Conservation (phyloP, 2,888 invertebrate genomes). For the Taenaris catops region DNA sequence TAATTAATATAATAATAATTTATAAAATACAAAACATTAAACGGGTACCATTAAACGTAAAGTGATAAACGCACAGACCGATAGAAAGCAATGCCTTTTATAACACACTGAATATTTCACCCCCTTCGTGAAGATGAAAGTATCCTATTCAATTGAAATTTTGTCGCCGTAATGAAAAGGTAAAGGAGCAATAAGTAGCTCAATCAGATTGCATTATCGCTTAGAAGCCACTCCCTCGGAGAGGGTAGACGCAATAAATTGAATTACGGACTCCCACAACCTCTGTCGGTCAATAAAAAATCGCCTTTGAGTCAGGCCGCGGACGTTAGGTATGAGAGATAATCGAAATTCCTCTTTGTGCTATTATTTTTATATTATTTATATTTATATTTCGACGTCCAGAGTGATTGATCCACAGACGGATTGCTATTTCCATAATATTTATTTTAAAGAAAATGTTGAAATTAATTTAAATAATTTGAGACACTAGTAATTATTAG, state of each 20-base stretch:
- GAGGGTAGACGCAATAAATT: constrained; percentile 60
- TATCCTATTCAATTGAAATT: constrained; percentile 41
- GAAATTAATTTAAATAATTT: too few species aligned
- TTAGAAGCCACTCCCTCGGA: constrained; percentile 40
- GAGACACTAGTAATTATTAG: too few species aligned
- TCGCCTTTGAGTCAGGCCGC: constrained; percentile 41
- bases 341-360: constrained; percentile 37
- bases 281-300: constrained; percentile 54
- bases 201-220: constrained; percentile 71
- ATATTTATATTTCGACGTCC: constrained; percentile 3
- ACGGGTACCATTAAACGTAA: too few species aligned
- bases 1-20: too few species aligned
- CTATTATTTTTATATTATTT: too few species aligned
- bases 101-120: too few species aligned
- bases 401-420: too few species aligned
- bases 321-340: constrained; percentile 26
- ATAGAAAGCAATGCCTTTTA: too few species aligned
- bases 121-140: not conserved
- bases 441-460: too few species aligned
- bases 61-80: too few species aligned
- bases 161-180: constrained; percentile 58
- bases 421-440: too few species aligned
- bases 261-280: constrained; percentile 59
- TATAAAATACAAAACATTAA: too few species aligned
- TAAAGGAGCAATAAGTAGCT: constrained; percentile 71